Percentiles rank a stretch among this genome's conserved stretches.
phyloP scores from a whole-genome alignment of 1,140 invertebrate species.

The Zaprionus africanus region DNA sequence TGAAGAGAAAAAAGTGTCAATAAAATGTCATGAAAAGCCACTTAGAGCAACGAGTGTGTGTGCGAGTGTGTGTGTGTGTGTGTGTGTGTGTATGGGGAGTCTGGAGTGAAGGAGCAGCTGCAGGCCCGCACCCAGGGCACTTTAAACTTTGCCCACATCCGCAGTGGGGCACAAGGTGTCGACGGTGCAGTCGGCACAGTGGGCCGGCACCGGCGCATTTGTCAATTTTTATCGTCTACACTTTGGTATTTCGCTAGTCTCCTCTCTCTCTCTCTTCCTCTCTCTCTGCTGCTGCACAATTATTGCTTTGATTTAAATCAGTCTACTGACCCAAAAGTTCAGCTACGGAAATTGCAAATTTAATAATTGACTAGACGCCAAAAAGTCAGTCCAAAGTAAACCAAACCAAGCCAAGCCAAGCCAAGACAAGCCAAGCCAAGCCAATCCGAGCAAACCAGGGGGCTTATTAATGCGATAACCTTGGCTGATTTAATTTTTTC shows the following conservation, averaged over 20 bases:
- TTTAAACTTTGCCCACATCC: slow-evolving; percentile 65
- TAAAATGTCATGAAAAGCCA: slow-evolving; percentile 81
- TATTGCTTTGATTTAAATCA: slow-evolving; percentile 84
- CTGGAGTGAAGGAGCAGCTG: slow-evolving; percentile 12
- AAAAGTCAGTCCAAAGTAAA: slow-evolving; percentile 34
- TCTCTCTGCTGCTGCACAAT: slow-evolving; percentile 62
- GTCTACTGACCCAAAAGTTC: slow-evolving; percentile 84
- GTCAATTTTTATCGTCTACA: slow-evolving; percentile 64
- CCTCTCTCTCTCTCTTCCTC: background rate
- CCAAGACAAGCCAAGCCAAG: background rate
- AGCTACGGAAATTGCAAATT: slow-evolving; percentile 84
- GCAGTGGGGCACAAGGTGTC: slow-evolving; percentile 20
- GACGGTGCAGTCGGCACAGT: slow-evolving; percentile 25
- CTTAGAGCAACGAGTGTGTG: slow-evolving; percentile 51
- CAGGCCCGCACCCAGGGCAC: slow-evolving; percentile 62
- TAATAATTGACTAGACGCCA: slow-evolving; percentile 79
- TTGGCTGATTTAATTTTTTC: slow-evolving; percentile 81
- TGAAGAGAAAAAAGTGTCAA: slow-evolving; percentile 61
- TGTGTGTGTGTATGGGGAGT: slow-evolving; percentile 9
- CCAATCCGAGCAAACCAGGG: slow-evolving; percentile 52
- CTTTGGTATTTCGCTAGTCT: slow-evolving; percentile 52
- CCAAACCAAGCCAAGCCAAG: slow-evolving; percentile 8
- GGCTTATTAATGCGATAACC: slow-evolving; percentile 83
- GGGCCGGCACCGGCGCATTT: slow-evolving; percentile 52
- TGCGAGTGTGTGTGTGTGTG: slow-evolving; percentile 8